Evolutionary conservation across 2,113 vertebrate species (phyloP).

Genomic region (Myrmecobius fasciatus): DNA sequence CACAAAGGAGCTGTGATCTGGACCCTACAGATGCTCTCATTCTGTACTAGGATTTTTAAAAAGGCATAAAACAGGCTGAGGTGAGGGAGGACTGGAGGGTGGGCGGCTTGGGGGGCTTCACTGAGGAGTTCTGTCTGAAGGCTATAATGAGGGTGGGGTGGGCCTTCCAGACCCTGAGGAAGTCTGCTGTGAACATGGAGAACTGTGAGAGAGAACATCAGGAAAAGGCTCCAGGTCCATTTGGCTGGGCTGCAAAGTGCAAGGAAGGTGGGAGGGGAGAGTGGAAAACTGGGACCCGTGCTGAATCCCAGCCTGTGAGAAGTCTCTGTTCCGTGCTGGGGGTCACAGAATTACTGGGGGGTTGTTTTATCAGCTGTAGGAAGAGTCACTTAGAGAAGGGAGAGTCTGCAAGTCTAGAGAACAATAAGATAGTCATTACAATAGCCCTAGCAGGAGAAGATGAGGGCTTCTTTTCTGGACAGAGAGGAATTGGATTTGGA

Average conservation of each 20-base stretch:
- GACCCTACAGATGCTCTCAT: not conserved
- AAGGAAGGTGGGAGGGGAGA: not conserved
- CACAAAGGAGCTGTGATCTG: not conserved
- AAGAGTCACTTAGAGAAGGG: not conserved
- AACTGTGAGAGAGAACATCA: not conserved
- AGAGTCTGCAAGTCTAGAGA: not conserved
- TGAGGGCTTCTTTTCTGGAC: not conserved
- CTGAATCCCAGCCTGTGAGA: not conserved
- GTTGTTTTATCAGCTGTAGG: not conserved
- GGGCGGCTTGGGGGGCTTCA: not conserved
- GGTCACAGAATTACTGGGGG: not conserved
- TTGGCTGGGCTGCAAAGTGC: not conserved
- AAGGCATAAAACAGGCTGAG: not conserved
- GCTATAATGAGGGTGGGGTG: not conserved
- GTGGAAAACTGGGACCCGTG: not conserved
- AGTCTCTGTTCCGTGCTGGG: not conserved
- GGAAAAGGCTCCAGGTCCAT: not conserved
- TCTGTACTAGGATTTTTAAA: not conserved
- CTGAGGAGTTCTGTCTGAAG: not conserved
- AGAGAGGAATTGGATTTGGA: not conserved
- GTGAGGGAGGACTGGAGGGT: not conserved
- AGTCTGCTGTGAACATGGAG: not conserved
- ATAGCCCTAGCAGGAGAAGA: not conserved
- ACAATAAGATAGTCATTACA: not conserved
- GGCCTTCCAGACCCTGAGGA: not conserved